Evolutionary conservation across 2,113 vertebrate species (phyloP).

Genomic region (Myodes glareolus): DNA sequence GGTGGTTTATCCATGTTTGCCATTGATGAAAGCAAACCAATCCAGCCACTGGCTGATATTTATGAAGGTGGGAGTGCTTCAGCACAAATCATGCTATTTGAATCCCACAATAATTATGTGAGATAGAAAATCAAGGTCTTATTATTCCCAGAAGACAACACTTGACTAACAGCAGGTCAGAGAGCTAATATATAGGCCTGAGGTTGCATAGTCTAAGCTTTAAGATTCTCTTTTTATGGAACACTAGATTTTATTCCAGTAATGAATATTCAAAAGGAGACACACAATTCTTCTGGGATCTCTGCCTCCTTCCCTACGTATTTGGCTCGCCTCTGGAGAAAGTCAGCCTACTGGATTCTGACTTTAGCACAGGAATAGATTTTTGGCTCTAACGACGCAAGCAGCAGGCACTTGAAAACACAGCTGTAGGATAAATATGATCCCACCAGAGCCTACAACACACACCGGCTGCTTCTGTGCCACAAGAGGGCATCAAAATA

Average conservation of each 20-base stretch:
- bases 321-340: neutral
- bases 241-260: neutral
- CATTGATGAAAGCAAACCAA: neutral
- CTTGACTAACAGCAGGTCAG: neutral
- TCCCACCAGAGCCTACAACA: neutral
- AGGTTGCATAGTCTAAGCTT: neutral
- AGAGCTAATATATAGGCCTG: neutral
- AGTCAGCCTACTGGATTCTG: neutral
- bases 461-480: neutral
- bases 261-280: conserved; percentile 31
- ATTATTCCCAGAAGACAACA: neutral
- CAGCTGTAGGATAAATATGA: neutral
- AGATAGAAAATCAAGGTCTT: neutral
- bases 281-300: conserved; percentile 1
- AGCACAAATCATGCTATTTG: neutral
- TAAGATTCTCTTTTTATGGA: neutral
- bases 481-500: neutral
- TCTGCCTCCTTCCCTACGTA: neutral
- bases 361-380: neutral
- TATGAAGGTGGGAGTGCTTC: neutral
- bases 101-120: neutral
- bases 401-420: neutral
- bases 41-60: neutral
- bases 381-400: neutral
- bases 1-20: neutral